A percentile compares a stretch with the other conserved stretches of the same genome.
Evolutionary conservation across 2,888 invertebrate genomes (phyloP).

Genomic region (Stegana nigrithorax): DNA sequence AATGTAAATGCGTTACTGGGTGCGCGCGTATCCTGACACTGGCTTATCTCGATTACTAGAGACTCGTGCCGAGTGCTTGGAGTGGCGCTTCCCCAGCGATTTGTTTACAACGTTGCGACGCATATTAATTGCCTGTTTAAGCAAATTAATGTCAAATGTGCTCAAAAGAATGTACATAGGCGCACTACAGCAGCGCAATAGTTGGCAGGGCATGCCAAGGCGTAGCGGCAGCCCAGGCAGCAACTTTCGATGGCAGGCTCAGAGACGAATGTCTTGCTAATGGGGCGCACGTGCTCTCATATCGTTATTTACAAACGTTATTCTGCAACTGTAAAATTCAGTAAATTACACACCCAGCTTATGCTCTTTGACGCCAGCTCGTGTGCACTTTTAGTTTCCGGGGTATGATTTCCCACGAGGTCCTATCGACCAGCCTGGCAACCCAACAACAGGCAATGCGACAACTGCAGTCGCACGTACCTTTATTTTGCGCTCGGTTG

Average conservation of each 20-base stretch:
- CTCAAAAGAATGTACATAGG: not conserved
- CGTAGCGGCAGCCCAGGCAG: too few relatives aligned
- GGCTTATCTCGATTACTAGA: not conserved
- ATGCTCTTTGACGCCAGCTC: not conserved
- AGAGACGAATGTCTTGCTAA: not conserved
- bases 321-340: constrained; percentile 4
- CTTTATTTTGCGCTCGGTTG: not conserved
- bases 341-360: not conserved
- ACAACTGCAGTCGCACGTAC: not conserved
- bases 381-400: not conserved
- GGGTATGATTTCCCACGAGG: not conserved
- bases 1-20: too few relatives aligned
- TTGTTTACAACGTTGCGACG: constrained; percentile 50
- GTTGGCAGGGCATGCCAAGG: not conserved
- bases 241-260: too few relatives aligned
- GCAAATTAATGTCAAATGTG: constrained; percentile 41
- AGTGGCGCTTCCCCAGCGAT: constrained; percentile 33
- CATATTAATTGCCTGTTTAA: constrained; percentile 56
- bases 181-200: too few relatives aligned
- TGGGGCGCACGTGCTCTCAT: not conserved
- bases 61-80: not conserved
- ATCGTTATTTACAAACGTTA: not conserved
- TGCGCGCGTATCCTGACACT: not conserved
- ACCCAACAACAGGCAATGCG: not conserved
- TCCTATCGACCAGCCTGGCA: not conserved